Conservation (phyloP, 2,888 invertebrate genomes). For the Salticus scenicus region DNA sequence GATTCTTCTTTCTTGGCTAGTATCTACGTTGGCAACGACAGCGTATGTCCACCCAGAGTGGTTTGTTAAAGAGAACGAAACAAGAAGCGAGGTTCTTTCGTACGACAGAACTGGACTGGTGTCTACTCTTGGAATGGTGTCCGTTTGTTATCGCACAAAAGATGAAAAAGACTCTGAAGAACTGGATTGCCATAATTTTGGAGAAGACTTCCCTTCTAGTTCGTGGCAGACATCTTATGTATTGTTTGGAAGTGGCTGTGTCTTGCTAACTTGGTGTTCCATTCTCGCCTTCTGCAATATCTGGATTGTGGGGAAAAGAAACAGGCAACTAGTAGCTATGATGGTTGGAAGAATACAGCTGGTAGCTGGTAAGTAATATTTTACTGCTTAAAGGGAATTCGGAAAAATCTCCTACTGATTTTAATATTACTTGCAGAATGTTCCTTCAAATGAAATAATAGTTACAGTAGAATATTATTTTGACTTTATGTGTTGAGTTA, state of each 20-base stretch:
- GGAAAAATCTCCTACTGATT: too few relatives aligned
- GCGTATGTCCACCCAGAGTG: conserved; percentile 77
- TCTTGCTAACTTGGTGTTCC: conserved; percentile 74
- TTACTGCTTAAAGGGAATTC: too few relatives aligned
- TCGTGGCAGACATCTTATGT: conserved; percentile 75
- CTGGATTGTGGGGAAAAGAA: conserved; percentile 73
- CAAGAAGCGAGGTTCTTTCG: conserved; percentile 10
- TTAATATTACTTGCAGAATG: too few relatives aligned
- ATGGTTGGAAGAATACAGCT: conserved; percentile 61
- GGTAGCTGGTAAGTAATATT: conserved; percentile 57
- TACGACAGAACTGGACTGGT: conserved; percentile 48
- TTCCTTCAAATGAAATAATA: too few relatives aligned
- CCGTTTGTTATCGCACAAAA: conserved; percentile 43
- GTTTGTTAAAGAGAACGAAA: conserved; percentile 73
- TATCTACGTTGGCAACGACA: conserved; percentile 75
- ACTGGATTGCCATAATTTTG: conserved; percentile 68
- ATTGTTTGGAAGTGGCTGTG: conserved; percentile 75
- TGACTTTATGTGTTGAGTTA: too few relatives aligned
- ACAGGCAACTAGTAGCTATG: conserved; percentile 72
- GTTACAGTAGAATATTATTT: too few relatives aligned
- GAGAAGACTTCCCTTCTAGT: conserved; percentile 72
- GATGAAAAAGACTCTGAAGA: conserved; percentile 22
- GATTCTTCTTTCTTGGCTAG: conserved; percentile 75
- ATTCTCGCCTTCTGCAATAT: conserved; percentile 74
- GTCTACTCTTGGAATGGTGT: conserved; percentile 54